Conservation (phyloP, 2,797 vertebrate genomes). For the Girardinus metallicus region DNA sequence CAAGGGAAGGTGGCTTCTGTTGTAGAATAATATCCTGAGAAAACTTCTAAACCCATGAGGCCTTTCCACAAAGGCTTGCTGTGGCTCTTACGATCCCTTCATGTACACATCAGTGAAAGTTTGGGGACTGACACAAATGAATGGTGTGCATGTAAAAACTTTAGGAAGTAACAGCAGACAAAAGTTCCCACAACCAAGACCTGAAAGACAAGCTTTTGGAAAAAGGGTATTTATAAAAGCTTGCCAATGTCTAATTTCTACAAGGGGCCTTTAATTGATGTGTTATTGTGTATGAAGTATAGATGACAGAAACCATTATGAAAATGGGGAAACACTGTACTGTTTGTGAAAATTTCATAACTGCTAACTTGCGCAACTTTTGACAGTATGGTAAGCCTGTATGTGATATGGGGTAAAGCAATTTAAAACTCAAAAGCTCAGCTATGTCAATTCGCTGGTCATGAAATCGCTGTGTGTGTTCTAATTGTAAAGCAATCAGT, state of each 20-base stretch:
- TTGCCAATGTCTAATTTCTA: not conserved
- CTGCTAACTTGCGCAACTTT: too few species aligned
- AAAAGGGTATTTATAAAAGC: not conserved
- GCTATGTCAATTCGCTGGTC: constrained; percentile 29
- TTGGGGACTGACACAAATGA: not conserved
- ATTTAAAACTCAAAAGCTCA: constrained; percentile 43
- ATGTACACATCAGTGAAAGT: not conserved
- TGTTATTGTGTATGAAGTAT: not conserved
- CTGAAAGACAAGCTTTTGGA: not conserved
- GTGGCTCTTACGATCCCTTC: not conserved
- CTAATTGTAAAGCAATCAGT: constrained; percentile 65
- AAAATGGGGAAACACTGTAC: not conserved
- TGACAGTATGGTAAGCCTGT: constrained; percentile 4
- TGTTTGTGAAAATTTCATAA: not conserved
- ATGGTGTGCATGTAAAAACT: not conserved
- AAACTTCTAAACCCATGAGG: not conserved
- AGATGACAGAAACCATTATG: not conserved
- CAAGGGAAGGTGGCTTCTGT: not conserved
- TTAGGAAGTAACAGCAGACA: not conserved
- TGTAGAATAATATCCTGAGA: not conserved
- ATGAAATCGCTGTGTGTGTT: constrained; percentile 66
- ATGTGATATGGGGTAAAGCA: constrained; percentile 17
- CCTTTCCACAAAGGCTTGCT: not conserved
- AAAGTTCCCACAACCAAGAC: not conserved
- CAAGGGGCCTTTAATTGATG: not conserved